Base-by-base conservation (phyloP, 2,888 invertebrate species). In the Melinopterus prodromus region DNA sequence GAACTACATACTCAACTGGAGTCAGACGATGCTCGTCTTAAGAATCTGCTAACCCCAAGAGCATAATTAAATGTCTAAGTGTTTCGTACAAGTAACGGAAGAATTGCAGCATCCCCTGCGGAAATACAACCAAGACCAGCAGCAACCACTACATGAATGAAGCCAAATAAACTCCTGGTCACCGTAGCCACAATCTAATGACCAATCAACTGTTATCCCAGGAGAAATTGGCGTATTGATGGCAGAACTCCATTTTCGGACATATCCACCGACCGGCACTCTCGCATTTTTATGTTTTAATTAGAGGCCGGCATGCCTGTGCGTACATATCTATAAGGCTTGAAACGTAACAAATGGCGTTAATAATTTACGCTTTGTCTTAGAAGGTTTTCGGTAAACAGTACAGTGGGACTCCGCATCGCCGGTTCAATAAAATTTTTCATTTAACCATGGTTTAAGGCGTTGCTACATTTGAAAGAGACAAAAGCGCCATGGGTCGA, bases 291-390 rank as follows among this genome's bases (percentile, higher is more conserved):
- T 53, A 53, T 53, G 53, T 53, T 53, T 53, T 53, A 53, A 53
- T 53, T 53, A 53, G 53, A 53, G 53, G 12, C 53, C 53, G 12
- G 53, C 53, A 4, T 53, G 12, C 53, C 53, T 53, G 5, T 12
- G 53, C 53, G 12, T 53, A 53, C 53, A 1, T 53, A 12, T 12
- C 9, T 53, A 53, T 53, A 53, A 53, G 5, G 3, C 5, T 9
- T 53, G 53, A 53, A 53, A 9, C 53, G 53, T 53, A 53, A 53
- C 53, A 53, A 53, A 53, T 53, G 53, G 53, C 53, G 3, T 1
- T 53, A 53, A 53, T 53, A 53, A 53, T 53, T 53, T 53, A 53
- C 53, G 53, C 53, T 53, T 53, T 53, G 53, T 53, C 53, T 53
- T 53, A 53, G 53, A 53, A 53, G 7, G 53, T 53, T 53, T 53